Evolutionary conservation across 2,113 vertebrate genomes (phyloP).

Genomic region (Crotalus helleri): DNA sequence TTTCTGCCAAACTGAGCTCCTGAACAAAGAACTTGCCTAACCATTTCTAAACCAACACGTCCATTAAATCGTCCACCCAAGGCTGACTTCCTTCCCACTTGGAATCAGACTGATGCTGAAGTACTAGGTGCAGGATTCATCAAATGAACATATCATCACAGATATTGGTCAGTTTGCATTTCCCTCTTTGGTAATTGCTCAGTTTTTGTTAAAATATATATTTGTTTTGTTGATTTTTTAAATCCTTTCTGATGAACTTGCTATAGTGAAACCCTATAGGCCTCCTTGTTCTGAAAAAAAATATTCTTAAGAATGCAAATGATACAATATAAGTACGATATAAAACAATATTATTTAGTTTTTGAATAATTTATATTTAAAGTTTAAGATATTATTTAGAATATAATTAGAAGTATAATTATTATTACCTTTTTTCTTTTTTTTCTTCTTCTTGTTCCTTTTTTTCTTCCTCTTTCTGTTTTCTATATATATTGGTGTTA

Average conservation of each 20-base stretch:
- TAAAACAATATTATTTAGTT: too few species aligned
- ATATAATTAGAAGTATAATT: too few species aligned
- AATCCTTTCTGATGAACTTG: background rate
- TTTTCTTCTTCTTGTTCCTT: too few species aligned
- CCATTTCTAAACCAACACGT: background rate
- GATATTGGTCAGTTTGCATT: background rate
- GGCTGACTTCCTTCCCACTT: background rate
- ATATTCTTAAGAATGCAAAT: background rate
- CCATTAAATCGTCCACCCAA: background rate
- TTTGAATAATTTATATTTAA: too few species aligned
- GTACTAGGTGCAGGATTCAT: background rate
- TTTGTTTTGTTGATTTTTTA: background rate
- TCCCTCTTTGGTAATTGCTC: background rate
- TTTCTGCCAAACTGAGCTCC: background rate
- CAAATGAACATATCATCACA: background rate
- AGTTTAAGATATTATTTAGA: too few species aligned
- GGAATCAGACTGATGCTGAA: background rate
- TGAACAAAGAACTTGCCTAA: background rate
- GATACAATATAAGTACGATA: background rate
- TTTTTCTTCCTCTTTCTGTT: too few species aligned
- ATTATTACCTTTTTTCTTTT: too few species aligned
- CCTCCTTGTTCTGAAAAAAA: background rate
- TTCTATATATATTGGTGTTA: too few species aligned
- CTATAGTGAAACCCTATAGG: background rate
- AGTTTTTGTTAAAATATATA: background rate